These are phyloP conservation scores for Archilochus colubris DNA, from an alignment of 2,113 vertebrate genomes.

Conservation along the genomic window DNA sequence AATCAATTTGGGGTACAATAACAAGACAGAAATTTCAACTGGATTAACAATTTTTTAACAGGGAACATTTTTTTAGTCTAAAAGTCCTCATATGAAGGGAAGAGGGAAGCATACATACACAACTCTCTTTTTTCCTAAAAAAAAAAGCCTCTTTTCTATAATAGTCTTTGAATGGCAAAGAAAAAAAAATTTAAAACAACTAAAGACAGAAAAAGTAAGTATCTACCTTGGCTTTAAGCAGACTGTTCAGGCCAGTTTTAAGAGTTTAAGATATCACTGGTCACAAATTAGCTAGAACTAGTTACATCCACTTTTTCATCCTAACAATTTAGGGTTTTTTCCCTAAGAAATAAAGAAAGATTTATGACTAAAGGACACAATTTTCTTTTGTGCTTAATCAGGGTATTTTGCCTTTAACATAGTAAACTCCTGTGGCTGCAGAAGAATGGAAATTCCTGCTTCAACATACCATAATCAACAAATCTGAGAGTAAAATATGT, in stretches of 20 bases:
- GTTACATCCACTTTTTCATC: not conserved
- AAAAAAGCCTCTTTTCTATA: not conserved
- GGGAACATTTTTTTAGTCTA: not conserved
- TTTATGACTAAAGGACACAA: not conserved
- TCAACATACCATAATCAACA: not conserved
- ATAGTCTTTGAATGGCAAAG: not conserved
- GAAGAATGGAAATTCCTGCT: not conserved
- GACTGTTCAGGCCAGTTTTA: not conserved
- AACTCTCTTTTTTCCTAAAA: not conserved
- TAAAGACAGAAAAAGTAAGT: not conserved
- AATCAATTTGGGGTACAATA: not conserved
- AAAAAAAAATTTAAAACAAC: not conserved
- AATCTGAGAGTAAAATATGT: not conserved
- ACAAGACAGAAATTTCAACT: not conserved
- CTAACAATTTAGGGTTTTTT: not conserved
- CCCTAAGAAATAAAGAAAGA: not conserved
- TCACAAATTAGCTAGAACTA: not conserved
- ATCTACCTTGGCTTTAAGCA: not conserved
- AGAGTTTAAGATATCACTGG: not conserved
- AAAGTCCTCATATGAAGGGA: not conserved
- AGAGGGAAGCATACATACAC: not conserved
- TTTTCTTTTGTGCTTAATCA: slow-evolving; percentile 6
- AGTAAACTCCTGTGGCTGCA: not conserved
- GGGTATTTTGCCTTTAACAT: not conserved
- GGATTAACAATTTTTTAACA: not conserved